phyloP scores from a whole-genome alignment of 2,888 invertebrate genomes.

The Epinotia bilunana region DNA sequence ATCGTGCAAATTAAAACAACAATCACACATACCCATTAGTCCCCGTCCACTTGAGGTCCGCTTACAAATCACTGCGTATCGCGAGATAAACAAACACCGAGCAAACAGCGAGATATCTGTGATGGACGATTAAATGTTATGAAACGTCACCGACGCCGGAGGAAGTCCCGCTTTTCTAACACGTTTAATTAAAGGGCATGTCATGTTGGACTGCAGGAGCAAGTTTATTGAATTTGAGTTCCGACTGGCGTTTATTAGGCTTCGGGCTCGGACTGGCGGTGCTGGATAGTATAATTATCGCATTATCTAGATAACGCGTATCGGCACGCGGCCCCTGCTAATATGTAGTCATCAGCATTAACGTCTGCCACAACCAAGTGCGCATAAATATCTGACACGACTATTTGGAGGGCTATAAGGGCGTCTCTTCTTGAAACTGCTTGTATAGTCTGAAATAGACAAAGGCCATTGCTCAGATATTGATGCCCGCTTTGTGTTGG shows the following conservation, averaged over 20 bases:
- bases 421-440: too few relatives aligned
- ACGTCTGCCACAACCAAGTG: too few relatives aligned
- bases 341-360: background rate
- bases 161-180: background rate
- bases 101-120: too few relatives aligned
- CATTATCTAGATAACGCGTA: conserved; percentile 28
- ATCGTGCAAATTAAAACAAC: background rate
- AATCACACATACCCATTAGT: conserved; percentile 12
- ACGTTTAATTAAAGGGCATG: background rate
- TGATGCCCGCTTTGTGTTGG: too few relatives aligned
- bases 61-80: background rate
- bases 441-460: too few relatives aligned
- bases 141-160: background rate
- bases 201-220: background rate
- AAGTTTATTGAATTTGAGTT: background rate
- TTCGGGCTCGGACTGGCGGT: background rate
- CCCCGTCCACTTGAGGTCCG: background rate
- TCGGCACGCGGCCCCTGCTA: conserved; percentile 3
- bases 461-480: too few relatives aligned
- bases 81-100: background rate
- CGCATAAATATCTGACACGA: too few relatives aligned
- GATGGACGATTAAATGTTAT: background rate
- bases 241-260: background rate
- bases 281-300: conserved; percentile 20
- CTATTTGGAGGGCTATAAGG: too few relatives aligned